phyloP scores from a whole-genome alignment of 2,113 vertebrate species.

The Brevimyrus niger region DNA sequence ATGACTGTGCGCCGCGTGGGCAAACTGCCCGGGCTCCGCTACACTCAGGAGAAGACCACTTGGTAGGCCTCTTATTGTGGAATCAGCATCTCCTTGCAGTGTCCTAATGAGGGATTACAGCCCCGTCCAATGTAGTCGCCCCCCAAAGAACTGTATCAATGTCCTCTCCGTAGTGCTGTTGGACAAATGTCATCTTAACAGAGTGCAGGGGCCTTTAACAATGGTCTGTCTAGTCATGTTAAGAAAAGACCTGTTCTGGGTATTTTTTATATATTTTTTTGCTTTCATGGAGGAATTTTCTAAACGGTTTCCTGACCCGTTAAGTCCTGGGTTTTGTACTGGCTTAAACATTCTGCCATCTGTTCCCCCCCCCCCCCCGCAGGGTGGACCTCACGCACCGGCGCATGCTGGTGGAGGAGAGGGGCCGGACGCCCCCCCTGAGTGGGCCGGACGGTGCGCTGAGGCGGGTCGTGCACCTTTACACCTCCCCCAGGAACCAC shows the following conservation, averaged over 20 bases:
- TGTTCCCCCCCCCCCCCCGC: background rate
- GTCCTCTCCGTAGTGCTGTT: background rate
- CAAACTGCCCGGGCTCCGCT: conserved; percentile 90
- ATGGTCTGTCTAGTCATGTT: background rate
- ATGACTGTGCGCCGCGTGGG: conserved; percentile 90
- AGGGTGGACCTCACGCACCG: conserved; percentile 92
- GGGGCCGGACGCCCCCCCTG: conserved; percentile 59
- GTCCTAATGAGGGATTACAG: background rate
- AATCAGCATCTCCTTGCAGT: background rate
- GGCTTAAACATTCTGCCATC: background rate
- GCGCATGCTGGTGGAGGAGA: conserved; percentile 84
- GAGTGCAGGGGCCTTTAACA: background rate
- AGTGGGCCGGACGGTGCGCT: conserved; percentile 68
- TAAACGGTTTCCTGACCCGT: background rate
- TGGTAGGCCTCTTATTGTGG: conserved; percentile 70
- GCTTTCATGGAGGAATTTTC: background rate
- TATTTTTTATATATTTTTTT: background rate
- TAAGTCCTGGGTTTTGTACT: background rate
- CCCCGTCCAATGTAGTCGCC: background rate
- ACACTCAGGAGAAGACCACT: conserved; percentile 92
- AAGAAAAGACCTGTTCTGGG: background rate
- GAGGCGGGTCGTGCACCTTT: conserved; percentile 83
- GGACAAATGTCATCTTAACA: background rate
- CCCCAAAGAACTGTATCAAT: background rate
- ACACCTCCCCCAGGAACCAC: conserved; percentile 89